A percentile compares a stretch with the other conserved stretches of the same genome.
phyloP scores from a whole-genome alignment of 2,797 vertebrate genomes.

The Dendrocincla tyrannina region DNA sequence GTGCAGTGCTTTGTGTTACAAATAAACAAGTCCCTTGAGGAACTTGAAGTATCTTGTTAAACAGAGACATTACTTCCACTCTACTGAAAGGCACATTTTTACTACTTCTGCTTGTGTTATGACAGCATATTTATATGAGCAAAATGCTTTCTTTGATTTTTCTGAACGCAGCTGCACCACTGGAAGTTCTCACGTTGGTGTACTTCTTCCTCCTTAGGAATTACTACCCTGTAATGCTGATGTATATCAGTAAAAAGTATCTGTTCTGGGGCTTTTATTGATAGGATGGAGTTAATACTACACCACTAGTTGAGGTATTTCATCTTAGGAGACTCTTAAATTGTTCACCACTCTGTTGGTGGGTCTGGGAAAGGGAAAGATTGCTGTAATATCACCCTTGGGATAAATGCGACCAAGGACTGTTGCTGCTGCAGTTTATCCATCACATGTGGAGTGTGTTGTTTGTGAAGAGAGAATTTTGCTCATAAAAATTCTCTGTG shows the following conservation, averaged over 20 bases:
- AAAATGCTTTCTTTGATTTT: background rate
- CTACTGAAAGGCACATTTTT: background rate
- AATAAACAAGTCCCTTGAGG: conserved; percentile 12
- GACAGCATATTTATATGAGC: background rate
- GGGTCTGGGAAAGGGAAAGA: background rate
- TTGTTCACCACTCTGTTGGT: background rate
- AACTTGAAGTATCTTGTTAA: background rate
- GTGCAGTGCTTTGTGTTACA: background rate
- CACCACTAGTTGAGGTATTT: background rate
- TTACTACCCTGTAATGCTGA: background rate
- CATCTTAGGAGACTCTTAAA: background rate
- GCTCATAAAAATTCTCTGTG: background rate
- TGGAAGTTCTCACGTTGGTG: fast-evolving
- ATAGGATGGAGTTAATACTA: background rate
- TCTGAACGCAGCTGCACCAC: background rate
- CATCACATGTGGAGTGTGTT: background rate
- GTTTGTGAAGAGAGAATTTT: background rate
- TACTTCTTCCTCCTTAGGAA: background rate
- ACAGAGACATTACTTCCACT: background rate
- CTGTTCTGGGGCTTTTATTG: background rate
- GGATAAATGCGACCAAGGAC: background rate
- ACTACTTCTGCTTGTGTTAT: background rate
- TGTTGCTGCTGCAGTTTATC: background rate
- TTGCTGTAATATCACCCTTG: background rate
- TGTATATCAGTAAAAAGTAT: background rate